Evolutionary conservation across 2,113 vertebrate genomes (phyloP).

Genomic region (Callorhinus ursinus): DNA sequence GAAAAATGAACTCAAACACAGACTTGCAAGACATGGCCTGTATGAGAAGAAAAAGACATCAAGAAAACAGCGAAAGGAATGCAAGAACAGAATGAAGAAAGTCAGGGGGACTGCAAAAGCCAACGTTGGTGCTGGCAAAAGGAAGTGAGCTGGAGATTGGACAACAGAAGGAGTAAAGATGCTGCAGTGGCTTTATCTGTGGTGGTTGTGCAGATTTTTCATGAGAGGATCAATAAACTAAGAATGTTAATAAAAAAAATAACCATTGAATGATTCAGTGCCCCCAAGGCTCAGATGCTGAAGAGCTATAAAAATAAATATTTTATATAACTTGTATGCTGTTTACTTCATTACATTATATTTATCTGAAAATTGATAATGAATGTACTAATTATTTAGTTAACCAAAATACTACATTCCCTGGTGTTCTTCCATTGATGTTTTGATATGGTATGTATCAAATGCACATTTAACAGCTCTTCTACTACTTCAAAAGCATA

Average conservation of each 20-base stretch:
- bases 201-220: too few species aligned
- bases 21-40: too few species aligned
- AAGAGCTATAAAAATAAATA: background rate
- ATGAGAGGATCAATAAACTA: too few species aligned
- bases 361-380: conserved; percentile 12
- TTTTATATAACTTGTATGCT: background rate
- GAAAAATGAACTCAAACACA: too few species aligned
- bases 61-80: too few species aligned
- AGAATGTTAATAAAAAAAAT: background rate
- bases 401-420: conserved; percentile 28
- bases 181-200: too few species aligned
- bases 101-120: too few species aligned
- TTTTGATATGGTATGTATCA: background rate
- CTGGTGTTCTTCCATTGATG: conserved; percentile 19
- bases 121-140: too few species aligned
- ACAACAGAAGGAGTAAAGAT: too few species aligned
- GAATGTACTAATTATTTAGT: conserved; percentile 7
- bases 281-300: background rate
- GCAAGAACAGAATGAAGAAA: too few species aligned
- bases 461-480: background rate
- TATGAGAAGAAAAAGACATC: too few species aligned
- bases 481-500: conserved; percentile 34
- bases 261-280: background rate
- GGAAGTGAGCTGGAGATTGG: too few species aligned
- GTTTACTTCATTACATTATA: conserved; percentile 17